These are phyloP conservation scores for Tipula vernalis DNA, from an alignment of 2,888 invertebrate genomes.

Conservation along the genomic window DNA sequence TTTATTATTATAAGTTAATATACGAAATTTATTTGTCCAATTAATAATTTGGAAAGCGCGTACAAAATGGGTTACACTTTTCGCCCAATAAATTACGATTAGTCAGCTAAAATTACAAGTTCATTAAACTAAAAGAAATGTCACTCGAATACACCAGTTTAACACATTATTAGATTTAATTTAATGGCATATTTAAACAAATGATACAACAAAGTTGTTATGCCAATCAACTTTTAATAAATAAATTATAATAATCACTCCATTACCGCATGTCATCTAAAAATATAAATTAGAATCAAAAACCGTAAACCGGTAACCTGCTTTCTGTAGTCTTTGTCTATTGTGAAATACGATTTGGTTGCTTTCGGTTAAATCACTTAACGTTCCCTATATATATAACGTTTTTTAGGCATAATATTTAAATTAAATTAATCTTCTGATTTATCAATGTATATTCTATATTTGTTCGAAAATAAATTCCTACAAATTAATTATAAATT, in stretches of 20 bases:
- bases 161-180: background rate
- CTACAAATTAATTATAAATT: background rate
- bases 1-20: background rate
- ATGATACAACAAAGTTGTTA: background rate
- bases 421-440: background rate
- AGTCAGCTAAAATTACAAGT: background rate
- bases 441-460: background rate
- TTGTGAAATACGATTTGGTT: background rate
- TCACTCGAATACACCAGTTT: background rate
- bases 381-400: background rate
- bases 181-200: background rate
- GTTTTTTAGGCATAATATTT: background rate
- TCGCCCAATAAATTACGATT: background rate
- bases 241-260: background rate
- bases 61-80: background rate
- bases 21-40: background rate
- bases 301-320: background rate
- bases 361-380: background rate
- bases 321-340: background rate
- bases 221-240: background rate
- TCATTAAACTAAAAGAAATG: background rate
- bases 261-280: background rate
- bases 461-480: background rate
- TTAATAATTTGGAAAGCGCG: background rate
- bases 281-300: background rate